Percentiles rank a stretch among this genome's conserved stretches.
These are phyloP conservation scores for Argyrosomus regius DNA, from an alignment of 2,797 vertebrate species.

Conservation along the genomic window DNA sequence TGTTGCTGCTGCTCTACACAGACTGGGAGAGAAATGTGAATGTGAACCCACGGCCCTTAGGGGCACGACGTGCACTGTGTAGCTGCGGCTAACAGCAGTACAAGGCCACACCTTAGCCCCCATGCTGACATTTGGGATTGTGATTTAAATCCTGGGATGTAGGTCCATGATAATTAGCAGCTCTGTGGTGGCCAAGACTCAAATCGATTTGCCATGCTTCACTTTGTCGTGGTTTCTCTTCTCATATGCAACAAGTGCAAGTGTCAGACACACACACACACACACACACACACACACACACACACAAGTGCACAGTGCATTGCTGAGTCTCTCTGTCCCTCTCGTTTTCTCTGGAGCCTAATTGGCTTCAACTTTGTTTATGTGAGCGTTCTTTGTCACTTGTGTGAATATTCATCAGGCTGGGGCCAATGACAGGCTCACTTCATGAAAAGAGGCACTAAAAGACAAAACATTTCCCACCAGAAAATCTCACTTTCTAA, in stretches of 20 bases:
- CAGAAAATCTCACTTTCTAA: slow-evolving; percentile 68
- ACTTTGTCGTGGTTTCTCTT: slow-evolving; percentile 33
- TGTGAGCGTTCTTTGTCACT: slow-evolving; percentile 71
- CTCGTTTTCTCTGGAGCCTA: slow-evolving; percentile 52
- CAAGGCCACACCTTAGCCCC: slow-evolving; percentile 42
- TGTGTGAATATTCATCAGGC: slow-evolving; percentile 84
- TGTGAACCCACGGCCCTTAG: slow-evolving; percentile 9
- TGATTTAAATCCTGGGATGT: slow-evolving; percentile 49
- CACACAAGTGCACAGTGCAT: slow-evolving; percentile 5
- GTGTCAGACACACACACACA: background rate
- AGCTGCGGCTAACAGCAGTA: background rate
- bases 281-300: slow-evolving; percentile 6
- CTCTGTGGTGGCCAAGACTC: slow-evolving; percentile 27
- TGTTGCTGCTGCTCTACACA: slow-evolving; percentile 42
- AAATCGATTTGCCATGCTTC: slow-evolving; percentile 42
- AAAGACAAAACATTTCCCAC: slow-evolving; percentile 78
- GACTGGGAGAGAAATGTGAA: slow-evolving; percentile 29
- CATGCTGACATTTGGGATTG: slow-evolving; percentile 43
- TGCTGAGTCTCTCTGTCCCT: slow-evolving; percentile 8
- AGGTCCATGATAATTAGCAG: slow-evolving; percentile 45
- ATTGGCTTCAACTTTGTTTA: slow-evolving; percentile 75
- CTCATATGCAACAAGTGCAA: slow-evolving; percentile 21
- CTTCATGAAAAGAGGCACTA: slow-evolving; percentile 64
- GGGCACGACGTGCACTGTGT: background rate
- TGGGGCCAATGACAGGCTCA: slow-evolving; percentile 54